Evolutionary conservation across 2,888 invertebrate species (phyloP), one percentile per base, ranked within the genome.

Genomic region (Andrena haemorrhoa): DNA sequence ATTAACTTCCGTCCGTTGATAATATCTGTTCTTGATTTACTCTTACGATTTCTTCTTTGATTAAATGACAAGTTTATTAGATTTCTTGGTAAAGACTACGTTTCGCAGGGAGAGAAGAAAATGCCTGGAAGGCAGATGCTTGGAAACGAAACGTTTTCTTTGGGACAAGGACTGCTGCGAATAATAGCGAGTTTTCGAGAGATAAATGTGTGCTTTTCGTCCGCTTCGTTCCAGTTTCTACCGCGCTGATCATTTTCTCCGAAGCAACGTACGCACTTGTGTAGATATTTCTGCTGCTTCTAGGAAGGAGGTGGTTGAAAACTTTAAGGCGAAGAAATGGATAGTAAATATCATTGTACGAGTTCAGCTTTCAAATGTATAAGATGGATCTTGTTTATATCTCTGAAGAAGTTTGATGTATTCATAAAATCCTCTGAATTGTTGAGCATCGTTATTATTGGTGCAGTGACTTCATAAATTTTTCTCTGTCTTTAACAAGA

Each of bases 41-140:
- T 49, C 63, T 76, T 63, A 64, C 10, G 78, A 77, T 79, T 69
- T 58, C 63, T 64, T 68, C 51, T 41, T 7, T 2, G 31, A 31
- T n/a, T 56, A 47, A 69, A 63, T 69, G 47, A 56, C 56, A 63
- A 53, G 31, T 20, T 47, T n/a, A 23, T 2, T 0, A 4, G 16
- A 64, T 63, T 47, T 41, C 53, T 56, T 35, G 5, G 41, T 41
- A 41, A 49, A 41, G 26, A 12, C 47, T 47, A 53, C 12, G 1
- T 16, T 6, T 12, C 23, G n/a, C 26, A n/a, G 8, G 5, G 4
- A 3, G 20, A 60, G 26, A 49, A 33, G 12, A 16, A 31, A 20
- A 29, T 51, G 33, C 51, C 6, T 4, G 2, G 3, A 16, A 29
- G 16, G 23, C 10, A 26, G 23, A 10, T 33, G n/a, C 1, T 61